phyloP scores from a whole-genome alignment of 2,888 invertebrate species.

The Limenitis camilla region DNA sequence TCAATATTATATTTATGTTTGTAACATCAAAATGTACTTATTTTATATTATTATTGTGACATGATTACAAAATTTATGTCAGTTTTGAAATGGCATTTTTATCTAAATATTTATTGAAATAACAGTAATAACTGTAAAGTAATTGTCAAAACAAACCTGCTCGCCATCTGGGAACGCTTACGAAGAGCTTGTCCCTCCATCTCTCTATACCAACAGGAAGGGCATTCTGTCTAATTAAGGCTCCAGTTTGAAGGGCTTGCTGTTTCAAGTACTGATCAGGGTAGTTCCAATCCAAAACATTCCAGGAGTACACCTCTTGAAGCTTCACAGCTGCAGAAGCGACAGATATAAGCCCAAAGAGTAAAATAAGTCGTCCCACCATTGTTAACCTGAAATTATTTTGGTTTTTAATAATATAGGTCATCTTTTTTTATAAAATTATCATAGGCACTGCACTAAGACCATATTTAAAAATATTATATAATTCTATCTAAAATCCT shows the following conservation, averaged over 20 bases:
- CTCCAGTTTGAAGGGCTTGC: conserved; percentile 77
- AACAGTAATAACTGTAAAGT: no score
- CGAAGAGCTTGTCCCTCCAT: conserved; percentile 86
- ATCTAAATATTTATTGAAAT: no score
- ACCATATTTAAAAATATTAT: background rate
- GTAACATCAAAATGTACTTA: no score
- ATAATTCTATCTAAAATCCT: background rate
- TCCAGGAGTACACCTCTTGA: conserved; percentile 84
- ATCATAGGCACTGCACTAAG: background rate
- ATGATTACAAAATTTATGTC: no score
- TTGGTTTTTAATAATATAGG: background rate
- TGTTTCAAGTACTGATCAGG: conserved; percentile 76
- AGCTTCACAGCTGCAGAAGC: conserved; percentile 69
- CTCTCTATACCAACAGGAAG: conserved; percentile 88
- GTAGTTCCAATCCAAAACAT: conserved; percentile 83
- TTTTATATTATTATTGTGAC: no score
- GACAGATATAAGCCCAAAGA: conserved; percentile 41
- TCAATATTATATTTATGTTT: no score
- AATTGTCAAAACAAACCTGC: conserved; percentile 71
- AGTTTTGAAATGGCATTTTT: no score
- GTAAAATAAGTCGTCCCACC: conserved; percentile 25
- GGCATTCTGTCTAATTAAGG: conserved; percentile 83
- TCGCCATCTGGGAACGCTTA: conserved; percentile 87
- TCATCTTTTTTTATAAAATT: background rate
- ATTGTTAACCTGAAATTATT: conserved; percentile 17